Base-by-base conservation (phyloP, 1,140 invertebrate species). In the Meteorus sp. region DNA sequence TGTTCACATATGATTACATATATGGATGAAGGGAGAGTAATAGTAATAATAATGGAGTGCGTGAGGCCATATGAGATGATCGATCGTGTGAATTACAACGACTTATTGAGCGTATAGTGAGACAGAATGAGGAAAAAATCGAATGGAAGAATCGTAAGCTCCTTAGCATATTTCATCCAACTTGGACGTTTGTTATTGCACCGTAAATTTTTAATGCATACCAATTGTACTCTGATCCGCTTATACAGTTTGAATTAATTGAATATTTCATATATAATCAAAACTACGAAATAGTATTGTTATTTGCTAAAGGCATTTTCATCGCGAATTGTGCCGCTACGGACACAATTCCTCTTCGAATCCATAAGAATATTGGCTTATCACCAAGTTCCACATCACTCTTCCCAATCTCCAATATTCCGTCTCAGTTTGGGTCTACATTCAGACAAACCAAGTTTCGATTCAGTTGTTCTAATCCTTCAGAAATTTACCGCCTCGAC, bases 161-260 rank as follows among this genome's bases (percentile, higher is more conserved):
- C 65, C 73, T 73, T 74, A 71, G 64, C 69, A 65, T 71, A 71
- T 74, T 74, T 73, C 66, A 45, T 56, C 60, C 45, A 67, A 73
- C 60, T 71, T 68, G 44, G 52, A 6, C 61, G 57, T 67, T 70
- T 73, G 60, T 67, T 71, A 70, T 73, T 68, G 60, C 62, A 55
- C 31, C 56, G 60, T 67, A 70, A 75, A 72, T 74, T 74, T 75
- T 71, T 67, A 70, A 71, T 73, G 69, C 64, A 75, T 76, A n/a
- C n/a, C 74, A 71, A 75, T 77, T 76, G 74, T 74, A 56, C 56
- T 25, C 44, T 72, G 67, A 76, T 75, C 74, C 73, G 70, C 73
- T 75, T 77, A 74, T 45, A 31, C 45, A 65, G 69, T 71, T 69
- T 60, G 65, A 71, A 76, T 72, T 74, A 75, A 75, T 74, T 68